A percentile compares a stretch with the other conserved stretches of the same genome.
These are phyloP conservation scores for Aleadryas rufinucha DNA, from an alignment of 2,113 vertebrate genomes.

Conservation along the genomic window DNA sequence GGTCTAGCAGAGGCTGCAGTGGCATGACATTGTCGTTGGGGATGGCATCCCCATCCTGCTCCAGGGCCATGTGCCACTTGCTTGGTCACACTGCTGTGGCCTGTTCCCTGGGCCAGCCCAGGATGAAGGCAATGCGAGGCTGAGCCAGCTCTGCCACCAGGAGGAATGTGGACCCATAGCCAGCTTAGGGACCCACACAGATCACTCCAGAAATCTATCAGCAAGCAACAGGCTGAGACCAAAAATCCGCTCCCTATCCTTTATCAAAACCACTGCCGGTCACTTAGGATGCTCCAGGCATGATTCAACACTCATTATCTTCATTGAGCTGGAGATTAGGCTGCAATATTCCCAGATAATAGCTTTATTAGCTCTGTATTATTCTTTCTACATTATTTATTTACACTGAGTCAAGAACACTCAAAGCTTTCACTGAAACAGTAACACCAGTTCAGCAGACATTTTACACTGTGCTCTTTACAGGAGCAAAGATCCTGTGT, in stretches of 20 bases:
- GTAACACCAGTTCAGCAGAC: not conserved
- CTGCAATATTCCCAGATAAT: slow-evolving; percentile 31
- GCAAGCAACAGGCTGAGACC: not conserved
- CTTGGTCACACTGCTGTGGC: not conserved
- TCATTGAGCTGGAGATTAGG: slow-evolving; percentile 12
- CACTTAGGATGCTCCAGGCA: not conserved
- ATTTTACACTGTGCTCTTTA: not conserved
- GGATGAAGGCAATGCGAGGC: not conserved
- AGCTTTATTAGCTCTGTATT: slow-evolving; percentile 26
- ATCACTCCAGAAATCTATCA: not conserved
- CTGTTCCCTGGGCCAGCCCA: not conserved
- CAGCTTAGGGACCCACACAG: not conserved
- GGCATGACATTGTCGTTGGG: not conserved
- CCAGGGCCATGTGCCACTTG: fast-evolving
- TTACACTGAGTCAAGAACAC: not conserved
- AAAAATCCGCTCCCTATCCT: not conserved
- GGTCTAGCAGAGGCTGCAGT: not conserved
- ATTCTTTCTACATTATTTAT: slow-evolving; percentile 47
- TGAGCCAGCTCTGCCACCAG: not conserved
- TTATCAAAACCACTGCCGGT: not conserved
- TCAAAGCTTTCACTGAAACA: slow-evolving; percentile 14
- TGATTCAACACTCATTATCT: slow-evolving; percentile 37
- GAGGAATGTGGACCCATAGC: not conserved
- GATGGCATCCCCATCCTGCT: not conserved
- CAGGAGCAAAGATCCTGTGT: not conserved